Evolutionary conservation across 2,888 invertebrate genomes (phyloP).

Genomic region (Serrognathus titanus): DNA sequence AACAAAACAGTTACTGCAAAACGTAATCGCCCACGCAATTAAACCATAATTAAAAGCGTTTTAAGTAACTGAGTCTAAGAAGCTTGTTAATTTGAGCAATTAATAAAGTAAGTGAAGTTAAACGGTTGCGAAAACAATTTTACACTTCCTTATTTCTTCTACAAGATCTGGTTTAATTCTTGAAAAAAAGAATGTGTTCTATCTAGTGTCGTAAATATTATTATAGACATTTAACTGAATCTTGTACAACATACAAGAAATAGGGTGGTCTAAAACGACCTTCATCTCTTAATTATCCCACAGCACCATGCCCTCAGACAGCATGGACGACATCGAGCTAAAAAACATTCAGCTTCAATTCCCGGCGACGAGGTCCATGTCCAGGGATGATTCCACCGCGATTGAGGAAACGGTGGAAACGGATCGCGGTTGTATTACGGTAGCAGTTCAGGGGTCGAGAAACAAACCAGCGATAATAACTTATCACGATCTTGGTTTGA

Average conservation of each 20-base stretch:
- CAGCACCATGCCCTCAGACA: conserved; percentile 80
- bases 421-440: conserved; percentile 83
- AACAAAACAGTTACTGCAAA: too few species aligned
- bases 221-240: background rate
- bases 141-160: too few species aligned
- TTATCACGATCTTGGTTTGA: conserved; percentile 97
- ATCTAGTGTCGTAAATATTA: background rate
- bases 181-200: too few species aligned
- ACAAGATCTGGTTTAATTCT: too few species aligned
- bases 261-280: background rate
- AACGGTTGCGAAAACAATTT: too few species aligned
- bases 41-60: too few species aligned
- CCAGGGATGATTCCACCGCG: conserved; percentile 63
- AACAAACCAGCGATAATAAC: conserved; percentile 92
- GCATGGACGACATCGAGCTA: conserved; percentile 91
- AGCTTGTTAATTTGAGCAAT: too few species aligned
- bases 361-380: conserved; percentile 65
- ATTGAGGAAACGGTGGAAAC: conserved; percentile 84
- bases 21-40: too few species aligned
- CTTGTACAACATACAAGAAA: background rate
- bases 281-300: conserved; percentile 28
- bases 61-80: too few species aligned
- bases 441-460: conserved; percentile 90
- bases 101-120: too few species aligned
- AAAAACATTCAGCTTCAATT: conserved; percentile 85